Evolutionary conservation across 1,140 invertebrate genomes (phyloP), one percentile per base, ranked within the genome.

Genomic region (Sitobion miscanthi): DNA sequence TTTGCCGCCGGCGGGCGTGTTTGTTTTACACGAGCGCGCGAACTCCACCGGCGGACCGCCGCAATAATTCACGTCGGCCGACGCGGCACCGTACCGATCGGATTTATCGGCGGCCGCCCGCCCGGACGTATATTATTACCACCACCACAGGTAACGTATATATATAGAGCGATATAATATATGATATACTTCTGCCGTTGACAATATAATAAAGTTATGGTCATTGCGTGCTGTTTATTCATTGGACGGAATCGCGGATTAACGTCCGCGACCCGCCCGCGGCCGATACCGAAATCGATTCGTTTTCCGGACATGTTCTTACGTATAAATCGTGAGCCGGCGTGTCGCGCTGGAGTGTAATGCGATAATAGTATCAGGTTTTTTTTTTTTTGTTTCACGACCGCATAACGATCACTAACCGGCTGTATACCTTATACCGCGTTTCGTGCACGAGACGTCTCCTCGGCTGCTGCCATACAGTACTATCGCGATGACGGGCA

Each of bases 151-250:
- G 38, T 85, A 85, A 42, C 23, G 23, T 23, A 25, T 83, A 23
- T 83, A 42, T 23, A 23, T 83, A 42, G 0, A 21, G 23, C 83
- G 3, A 23, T 77, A 69, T 69, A 69, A 69, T 77, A 77, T 77
- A 77, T 69, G n/a, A 62, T 69, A 57, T 38, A 85, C 83, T 85
- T 30, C 83, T 85, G 83, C 42, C 23, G 38, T 42, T 85, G 83
- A 85, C 83, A 85, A 85, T 85, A 42, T 45, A 25, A 85, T 85
- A 85, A 45, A 83, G 42, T 85, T 85, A 85, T 25, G 35, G 42
- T 42, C 38, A 42, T 42, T 25, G 38, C 45, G 38, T 45, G 42
- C 8, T 85, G 42, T 85, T 85, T 85, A 42, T 85, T 42, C 23
- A 42, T 85, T 25, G 83, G 62, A 77, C 62, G 62, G 62, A n/a